A percentile compares a stretch with the other conserved stretches of the same genome.
phyloP scores from a whole-genome alignment of 1,140 invertebrate genomes.

The Trichogramma pretiosum region DNA sequence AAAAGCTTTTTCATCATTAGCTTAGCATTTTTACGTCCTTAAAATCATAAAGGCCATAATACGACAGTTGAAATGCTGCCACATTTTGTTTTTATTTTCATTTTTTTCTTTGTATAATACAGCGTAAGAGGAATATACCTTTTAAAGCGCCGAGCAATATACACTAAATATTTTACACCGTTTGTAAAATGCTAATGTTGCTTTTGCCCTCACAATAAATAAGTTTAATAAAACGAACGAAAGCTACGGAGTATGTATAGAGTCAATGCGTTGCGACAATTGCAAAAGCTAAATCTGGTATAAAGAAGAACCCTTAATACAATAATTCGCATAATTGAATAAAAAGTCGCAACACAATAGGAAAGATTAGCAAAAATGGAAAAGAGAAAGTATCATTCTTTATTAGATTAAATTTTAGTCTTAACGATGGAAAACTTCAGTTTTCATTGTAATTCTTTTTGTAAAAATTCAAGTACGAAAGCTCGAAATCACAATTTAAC shows the following conservation, averaged over 20 bases:
- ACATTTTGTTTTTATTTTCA: slow-evolving; percentile 10
- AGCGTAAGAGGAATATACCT: no score
- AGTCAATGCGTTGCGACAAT: no score
- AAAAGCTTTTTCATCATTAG: neutral
- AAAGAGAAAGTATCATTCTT: no score
- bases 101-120: no score
- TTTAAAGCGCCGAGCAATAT: slow-evolving; percentile 4
- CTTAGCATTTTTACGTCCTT: neutral
- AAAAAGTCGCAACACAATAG: no score
- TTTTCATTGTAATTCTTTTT: no score
- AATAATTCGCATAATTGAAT: slow-evolving; percentile 12
- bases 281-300: neutral
- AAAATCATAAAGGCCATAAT: slow-evolving; percentile 14
- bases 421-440: no score
- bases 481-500: no score
- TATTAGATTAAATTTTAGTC: no score
- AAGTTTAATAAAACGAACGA: slow-evolving; percentile 11
- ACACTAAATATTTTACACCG: neutral
- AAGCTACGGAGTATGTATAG: no score
- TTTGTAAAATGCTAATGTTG: slow-evolving; percentile 9
- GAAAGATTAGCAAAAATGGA: no score
- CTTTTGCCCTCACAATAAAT: slow-evolving; percentile 2
- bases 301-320: slow-evolving; percentile 2
- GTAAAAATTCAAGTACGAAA: no score
- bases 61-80: slow-evolving; percentile 11